phyloP scores from a whole-genome alignment of 1,140 invertebrate species.

The Calliopsis andreniformis region DNA sequence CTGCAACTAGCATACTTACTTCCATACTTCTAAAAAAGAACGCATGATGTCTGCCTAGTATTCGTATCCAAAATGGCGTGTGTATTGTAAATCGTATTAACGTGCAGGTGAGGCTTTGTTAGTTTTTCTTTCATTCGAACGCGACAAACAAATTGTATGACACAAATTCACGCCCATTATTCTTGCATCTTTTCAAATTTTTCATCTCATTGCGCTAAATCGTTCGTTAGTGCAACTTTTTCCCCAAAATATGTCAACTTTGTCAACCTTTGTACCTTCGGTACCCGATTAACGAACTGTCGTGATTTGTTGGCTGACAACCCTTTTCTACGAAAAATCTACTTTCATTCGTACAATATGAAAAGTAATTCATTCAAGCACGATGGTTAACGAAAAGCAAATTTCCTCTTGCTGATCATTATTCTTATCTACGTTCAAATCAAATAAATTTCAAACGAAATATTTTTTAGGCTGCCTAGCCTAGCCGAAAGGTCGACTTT shows the following conservation, averaged over 20 bases:
- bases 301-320: slow-evolving; percentile 27
- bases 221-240: neutral
- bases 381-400: too few species aligned
- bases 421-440: too few species aligned
- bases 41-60: slow-evolving; percentile 51
- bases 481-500: too few species aligned
- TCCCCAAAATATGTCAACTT: slow-evolving; percentile 52
- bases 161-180: neutral
- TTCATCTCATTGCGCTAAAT: neutral
- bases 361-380: too few species aligned
- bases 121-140: neutral
- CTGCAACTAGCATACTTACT: slow-evolving; percentile 2
- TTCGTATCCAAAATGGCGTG: slow-evolving; percentile 67
- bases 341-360: neutral
- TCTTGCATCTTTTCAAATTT: neutral
- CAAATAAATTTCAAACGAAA: too few species aligned
- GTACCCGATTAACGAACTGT: slow-evolving; percentile 40
- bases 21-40: too few species aligned
- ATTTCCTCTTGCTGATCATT: too few species aligned
- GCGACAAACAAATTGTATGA: neutral
- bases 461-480: too few species aligned
- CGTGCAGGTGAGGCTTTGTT: slow-evolving; percentile 56
- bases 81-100: slow-evolving; percentile 49
- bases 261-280: slow-evolving; percentile 47
- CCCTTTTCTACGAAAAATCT: slow-evolving; percentile 8